These are phyloP conservation scores for Anhinga anhinga DNA, from an alignment of 2,113 vertebrate species.

Conservation along the genomic window DNA sequence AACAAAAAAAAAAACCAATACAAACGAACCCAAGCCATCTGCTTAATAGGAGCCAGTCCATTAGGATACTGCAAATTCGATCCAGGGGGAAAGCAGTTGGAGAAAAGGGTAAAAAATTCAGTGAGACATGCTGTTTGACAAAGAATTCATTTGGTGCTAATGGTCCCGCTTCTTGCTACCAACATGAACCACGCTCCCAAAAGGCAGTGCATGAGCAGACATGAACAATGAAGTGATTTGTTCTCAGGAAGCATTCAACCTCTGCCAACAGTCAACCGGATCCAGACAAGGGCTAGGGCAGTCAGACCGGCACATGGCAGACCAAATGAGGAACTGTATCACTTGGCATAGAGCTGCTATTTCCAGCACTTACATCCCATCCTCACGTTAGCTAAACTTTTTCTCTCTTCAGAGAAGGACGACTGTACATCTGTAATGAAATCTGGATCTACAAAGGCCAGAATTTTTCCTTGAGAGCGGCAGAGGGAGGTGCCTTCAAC, in stretches of 20 bases:
- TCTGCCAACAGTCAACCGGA: conserved; percentile 38
- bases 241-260: conserved; percentile 48
- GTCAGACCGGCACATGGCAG: background rate
- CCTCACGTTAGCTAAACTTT: background rate
- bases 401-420: background rate
- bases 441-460: background rate
- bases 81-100: background rate
- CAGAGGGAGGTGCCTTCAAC: background rate
- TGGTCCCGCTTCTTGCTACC: conserved; percentile 20
- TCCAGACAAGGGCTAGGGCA: background rate
- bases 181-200: background rate
- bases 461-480: background rate
- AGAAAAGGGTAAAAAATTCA: background rate
- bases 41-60: background rate
- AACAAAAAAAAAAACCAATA: background rate
- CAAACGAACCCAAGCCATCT: background rate
- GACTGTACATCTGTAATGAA: background rate
- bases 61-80: background rate
- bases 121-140: background rate
- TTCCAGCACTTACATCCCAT: conserved; percentile 37
- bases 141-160: conserved; percentile 2
- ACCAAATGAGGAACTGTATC: background rate
- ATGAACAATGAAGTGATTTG: conserved; percentile 45
- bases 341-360: conserved; percentile 32
- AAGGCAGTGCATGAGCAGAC: conserved; percentile 28